These are phyloP conservation scores for Marasmarcha lunaedactyla DNA, from an alignment of 2,888 invertebrate genomes.

Conservation along the genomic window DNA sequence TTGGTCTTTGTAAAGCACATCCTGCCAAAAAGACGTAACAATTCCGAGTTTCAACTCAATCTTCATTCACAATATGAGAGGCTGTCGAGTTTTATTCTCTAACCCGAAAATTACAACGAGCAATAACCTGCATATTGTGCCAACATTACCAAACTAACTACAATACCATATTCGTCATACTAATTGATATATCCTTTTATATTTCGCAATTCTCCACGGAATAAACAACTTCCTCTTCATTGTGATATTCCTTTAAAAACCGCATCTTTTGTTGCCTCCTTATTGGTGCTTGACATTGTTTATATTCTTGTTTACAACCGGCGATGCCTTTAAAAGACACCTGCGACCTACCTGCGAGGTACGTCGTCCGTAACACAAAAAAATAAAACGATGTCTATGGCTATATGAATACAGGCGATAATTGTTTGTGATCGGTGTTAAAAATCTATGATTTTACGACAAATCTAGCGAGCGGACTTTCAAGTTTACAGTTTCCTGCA, in stretches of 20 bases:
- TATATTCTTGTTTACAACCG: conserved; percentile 39
- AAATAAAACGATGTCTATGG: not conserved
- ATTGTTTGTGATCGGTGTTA: not conserved
- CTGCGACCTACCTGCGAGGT: conserved; percentile 59
- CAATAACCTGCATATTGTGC: conserved; percentile 25
- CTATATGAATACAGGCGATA: not conserved
- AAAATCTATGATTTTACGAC: conserved; percentile 22
- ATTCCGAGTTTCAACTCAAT: not conserved
- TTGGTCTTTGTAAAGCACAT: too few species aligned
- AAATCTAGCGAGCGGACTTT: conserved; percentile 55
- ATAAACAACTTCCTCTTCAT: conserved; percentile 58
- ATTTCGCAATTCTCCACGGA: conserved; percentile 32
- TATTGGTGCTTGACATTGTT: conserved; percentile 37
- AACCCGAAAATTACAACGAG: conserved; percentile 16
- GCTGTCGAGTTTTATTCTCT: conserved; percentile 8
- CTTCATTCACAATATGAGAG: not conserved
- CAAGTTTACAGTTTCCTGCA: conserved; percentile 66
- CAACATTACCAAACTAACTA: conserved; percentile 29
- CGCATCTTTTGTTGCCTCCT: conserved; percentile 27
- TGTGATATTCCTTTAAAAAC: conserved; percentile 31
- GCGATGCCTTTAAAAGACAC: conserved; percentile 32
- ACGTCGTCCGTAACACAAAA: conserved; percentile 3
- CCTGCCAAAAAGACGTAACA: too few species aligned
- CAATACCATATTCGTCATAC: conserved; percentile 20
- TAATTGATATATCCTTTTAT: conserved; percentile 34